phyloP scores from a whole-genome alignment of 2,113 vertebrate species.

The Glaucidium brasilianum region DNA sequence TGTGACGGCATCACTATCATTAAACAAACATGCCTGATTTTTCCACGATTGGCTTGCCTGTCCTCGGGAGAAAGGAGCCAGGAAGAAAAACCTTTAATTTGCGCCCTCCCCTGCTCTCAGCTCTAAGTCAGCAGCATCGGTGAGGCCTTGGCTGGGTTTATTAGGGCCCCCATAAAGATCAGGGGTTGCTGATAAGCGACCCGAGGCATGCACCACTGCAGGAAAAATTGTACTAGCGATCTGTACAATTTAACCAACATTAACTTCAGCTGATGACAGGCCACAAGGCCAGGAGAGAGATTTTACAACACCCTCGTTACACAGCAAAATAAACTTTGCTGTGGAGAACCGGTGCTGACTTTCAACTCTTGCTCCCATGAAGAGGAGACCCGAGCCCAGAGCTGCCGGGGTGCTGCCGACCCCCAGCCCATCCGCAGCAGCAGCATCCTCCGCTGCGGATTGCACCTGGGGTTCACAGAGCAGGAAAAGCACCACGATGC shows the following conservation, averaged over 20 bases:
- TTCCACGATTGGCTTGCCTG: fast-evolving
- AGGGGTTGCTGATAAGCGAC: background rate
- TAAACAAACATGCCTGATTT: fast-evolving
- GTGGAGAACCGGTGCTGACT: background rate
- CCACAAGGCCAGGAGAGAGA: background rate
- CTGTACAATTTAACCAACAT: background rate
- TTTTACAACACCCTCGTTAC: background rate
- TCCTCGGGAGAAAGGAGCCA: background rate
- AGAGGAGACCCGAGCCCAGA: background rate
- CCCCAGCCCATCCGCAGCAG: background rate
- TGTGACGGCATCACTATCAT: fast-evolving
- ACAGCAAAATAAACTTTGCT: background rate
- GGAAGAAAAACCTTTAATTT: background rate
- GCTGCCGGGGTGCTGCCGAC: background rate
- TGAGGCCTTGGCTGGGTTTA: background rate
- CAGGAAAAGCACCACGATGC: fast-evolving
- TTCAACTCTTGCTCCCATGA: background rate
- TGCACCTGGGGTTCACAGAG: fast-evolving
- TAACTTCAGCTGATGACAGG: background rate
- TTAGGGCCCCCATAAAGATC: conserved; percentile 29
- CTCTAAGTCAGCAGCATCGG: background rate
- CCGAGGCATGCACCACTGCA: background rate
- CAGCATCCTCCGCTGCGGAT: background rate
- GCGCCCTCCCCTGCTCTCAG: background rate
- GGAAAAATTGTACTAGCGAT: background rate